Conservation (phyloP, 2,888 invertebrate genomes). For the Ommatoiulus sabulosus region DNA sequence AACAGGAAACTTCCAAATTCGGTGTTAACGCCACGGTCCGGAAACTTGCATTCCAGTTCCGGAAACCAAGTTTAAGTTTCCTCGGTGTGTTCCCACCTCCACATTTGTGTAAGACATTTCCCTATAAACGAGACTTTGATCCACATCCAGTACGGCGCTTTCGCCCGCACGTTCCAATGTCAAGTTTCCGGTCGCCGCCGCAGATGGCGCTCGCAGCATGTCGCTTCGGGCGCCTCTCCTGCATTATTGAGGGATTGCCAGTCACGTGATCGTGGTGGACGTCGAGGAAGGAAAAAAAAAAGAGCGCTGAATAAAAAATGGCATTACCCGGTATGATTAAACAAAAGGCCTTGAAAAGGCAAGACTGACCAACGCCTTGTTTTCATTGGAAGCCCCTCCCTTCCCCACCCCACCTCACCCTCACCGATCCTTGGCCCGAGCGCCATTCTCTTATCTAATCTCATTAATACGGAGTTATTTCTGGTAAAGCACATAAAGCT, state of each 20-base stretch:
- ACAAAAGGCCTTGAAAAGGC: constrained; percentile 39
- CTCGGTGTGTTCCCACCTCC: no score
- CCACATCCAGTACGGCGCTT: no score
- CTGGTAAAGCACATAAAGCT: constrained; percentile 47
- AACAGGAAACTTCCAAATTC: no score
- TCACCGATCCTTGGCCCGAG: constrained; percentile 29
- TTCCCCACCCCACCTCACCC: constrained; percentile 12
- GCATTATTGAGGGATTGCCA: background rate
- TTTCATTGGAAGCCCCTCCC: constrained; percentile 50
- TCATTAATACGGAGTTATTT: constrained; percentile 43
- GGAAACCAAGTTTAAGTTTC: no score
- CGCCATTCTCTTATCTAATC: constrained; percentile 39
- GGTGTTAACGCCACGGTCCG: no score
- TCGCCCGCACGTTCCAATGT: no score
- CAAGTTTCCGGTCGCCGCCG: background rate
- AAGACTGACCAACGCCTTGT: constrained; percentile 51
- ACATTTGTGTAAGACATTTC: no score
- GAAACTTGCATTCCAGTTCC: no score
- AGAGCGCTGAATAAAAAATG: background rate
- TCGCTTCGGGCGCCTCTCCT: background rate
- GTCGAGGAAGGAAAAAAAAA: background rate
- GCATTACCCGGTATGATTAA: constrained; percentile 24
- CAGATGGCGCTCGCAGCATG: constrained; percentile 3
- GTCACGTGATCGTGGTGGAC: background rate
- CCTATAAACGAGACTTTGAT: no score